These are phyloP conservation scores for Pogonomyrmex barbatus DNA, from an alignment of 1,140 invertebrate species.

Conservation along the genomic window DNA sequence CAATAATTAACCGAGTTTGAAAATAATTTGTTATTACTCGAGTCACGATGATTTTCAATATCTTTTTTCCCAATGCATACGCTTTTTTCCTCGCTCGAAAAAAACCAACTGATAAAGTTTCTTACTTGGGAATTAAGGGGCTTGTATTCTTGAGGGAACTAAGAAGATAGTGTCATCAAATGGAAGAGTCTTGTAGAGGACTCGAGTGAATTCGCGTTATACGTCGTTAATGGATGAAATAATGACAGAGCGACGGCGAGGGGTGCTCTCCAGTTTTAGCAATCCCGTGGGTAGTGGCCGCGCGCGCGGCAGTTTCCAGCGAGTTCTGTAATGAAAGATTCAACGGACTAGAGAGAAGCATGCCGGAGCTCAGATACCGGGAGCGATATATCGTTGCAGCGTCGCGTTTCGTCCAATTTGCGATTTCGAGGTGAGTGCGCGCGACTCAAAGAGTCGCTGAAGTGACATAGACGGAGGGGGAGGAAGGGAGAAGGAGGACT, in stretches of 20 bases:
- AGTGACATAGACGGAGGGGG: neutral
- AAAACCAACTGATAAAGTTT: neutral
- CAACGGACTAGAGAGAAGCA: conserved; percentile 29
- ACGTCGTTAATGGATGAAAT: conserved; percentile 55
- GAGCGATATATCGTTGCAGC: conserved; percentile 44
- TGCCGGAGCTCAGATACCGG: conserved; percentile 31
- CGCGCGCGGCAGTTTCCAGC: conserved; percentile 44
- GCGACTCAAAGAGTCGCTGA: conserved; percentile 48
- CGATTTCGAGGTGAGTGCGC: conserved; percentile 59
- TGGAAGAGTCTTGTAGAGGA: conserved; percentile 59
- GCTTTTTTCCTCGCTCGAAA: neutral
- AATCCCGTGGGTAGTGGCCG: conserved; percentile 54
- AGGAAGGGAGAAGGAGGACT: neutral
- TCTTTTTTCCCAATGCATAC: neutral
- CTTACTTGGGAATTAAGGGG: conserved; percentile 19
- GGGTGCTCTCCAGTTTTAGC: conserved; percentile 51
- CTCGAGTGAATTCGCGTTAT: conserved; percentile 48
- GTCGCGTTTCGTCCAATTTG: conserved; percentile 59
- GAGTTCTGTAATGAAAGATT: conserved; percentile 63
- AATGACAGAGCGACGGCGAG: conserved; percentile 54
- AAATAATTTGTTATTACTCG: neutral
- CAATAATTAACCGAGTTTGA: neutral
- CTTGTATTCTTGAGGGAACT: neutral
- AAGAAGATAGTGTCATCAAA: conserved; percentile 51
- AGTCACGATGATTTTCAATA: neutral